A percentile compares a stretch with the other conserved stretches of the same genome.
phyloP scores from a whole-genome alignment of 1,140 invertebrate genomes.

The Achroia grisella region DNA sequence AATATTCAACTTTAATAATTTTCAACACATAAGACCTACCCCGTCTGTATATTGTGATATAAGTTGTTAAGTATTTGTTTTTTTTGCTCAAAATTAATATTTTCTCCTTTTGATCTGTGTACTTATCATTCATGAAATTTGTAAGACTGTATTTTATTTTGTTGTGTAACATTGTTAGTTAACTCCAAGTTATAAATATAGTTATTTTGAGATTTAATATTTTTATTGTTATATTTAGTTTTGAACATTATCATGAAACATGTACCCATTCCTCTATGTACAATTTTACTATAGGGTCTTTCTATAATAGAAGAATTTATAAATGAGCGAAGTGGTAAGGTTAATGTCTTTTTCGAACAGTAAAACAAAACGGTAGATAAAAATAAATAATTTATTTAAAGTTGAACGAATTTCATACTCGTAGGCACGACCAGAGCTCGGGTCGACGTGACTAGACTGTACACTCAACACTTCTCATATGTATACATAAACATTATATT shows the following conservation, averaged over 20 bases:
- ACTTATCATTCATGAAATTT: constrained; percentile 70
- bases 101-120: constrained; percentile 54
- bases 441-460: constrained; percentile 67
- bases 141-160: constrained; percentile 72
- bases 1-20: constrained; percentile 1
- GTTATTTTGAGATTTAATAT: constrained; percentile 63
- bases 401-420: constrained; percentile 53
- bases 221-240: constrained; percentile 24
- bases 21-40: constrained; percentile 21
- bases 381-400: constrained; percentile 71
- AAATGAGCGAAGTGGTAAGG: background rate
- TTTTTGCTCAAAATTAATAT: constrained; percentile 61
- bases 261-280: no score
- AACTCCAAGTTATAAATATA: constrained; percentile 68
- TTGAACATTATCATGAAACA: background rate
- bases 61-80: constrained; percentile 43
- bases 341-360: constrained; percentile 7
- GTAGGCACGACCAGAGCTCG: constrained; percentile 55
- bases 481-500: constrained; percentile 63
- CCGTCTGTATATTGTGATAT: constrained; percentile 58
- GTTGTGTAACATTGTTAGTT: constrained; percentile 66
- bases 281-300: no score
- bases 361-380: constrained; percentile 40
- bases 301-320: no score
- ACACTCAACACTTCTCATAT: constrained; percentile 66